Conservation (phyloP, 2,797 vertebrate genomes). For the Enteromius viviparus region DNA sequence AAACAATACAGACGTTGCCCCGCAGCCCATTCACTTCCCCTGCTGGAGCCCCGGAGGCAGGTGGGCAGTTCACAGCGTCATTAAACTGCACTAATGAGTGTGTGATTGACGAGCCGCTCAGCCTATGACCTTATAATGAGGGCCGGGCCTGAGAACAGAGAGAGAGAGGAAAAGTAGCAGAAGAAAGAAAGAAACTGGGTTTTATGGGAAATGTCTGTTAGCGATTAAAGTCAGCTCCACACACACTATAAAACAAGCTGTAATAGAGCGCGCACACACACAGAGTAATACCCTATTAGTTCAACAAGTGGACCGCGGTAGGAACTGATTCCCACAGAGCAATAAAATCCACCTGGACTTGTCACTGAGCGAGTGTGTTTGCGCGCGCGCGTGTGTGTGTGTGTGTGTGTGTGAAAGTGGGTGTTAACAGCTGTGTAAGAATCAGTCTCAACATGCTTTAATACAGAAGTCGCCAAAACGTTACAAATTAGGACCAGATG, state of each 20-base stretch:
- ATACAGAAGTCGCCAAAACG: slow-evolving; percentile 46
- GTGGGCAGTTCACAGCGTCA: slow-evolving; percentile 64
- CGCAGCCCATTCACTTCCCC: slow-evolving; percentile 22
- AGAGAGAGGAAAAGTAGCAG: slow-evolving; percentile 40
- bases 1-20: slow-evolving; percentile 39
- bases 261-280: neutral
- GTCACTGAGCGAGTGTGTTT: neutral
- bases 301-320: slow-evolving; percentile 39
- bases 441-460: slow-evolving; percentile 39
- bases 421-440: slow-evolving; percentile 49
- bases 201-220: slow-evolving; percentile 55
- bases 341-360: slow-evolving; percentile 47
- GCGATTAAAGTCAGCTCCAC: slow-evolving; percentile 47
- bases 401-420: no score
- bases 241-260: slow-evolving; percentile 45
- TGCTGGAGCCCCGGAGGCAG: slow-evolving; percentile 18
- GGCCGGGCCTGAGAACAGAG: slow-evolving; percentile 76
- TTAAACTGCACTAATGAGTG: slow-evolving; percentile 80
- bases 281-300: slow-evolving; percentile 43
- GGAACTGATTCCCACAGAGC: slow-evolving; percentile 47
- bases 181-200: slow-evolving; percentile 35
- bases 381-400: neutral
- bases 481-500: slow-evolving; percentile 49
- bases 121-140: slow-evolving; percentile 79
- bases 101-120: slow-evolving; percentile 79